Conservation (phyloP, 2,797 vertebrate genomes). For the Diglossa cyanea region DNA sequence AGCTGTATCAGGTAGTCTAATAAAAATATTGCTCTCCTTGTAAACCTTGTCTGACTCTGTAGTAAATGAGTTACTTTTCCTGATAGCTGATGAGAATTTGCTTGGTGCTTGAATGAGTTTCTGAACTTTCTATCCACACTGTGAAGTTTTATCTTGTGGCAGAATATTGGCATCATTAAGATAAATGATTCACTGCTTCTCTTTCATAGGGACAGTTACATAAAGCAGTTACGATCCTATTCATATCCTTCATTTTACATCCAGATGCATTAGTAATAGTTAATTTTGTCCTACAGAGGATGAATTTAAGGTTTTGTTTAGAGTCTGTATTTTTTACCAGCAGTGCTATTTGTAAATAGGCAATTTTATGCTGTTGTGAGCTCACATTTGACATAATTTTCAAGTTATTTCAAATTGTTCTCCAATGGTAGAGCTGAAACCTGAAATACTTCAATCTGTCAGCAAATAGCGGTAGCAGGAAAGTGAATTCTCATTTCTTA, state of each 20-base stretch:
- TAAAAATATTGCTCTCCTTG: slow-evolving; percentile 19
- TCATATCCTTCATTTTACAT: neutral
- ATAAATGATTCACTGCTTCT: neutral
- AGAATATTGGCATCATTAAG: slow-evolving; percentile 1
- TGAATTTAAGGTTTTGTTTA: neutral
- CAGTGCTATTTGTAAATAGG: neutral
- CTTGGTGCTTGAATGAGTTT: neutral
- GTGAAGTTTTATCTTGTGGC: neutral
- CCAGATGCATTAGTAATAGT: neutral
- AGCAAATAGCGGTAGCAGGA: neutral
- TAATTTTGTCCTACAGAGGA: neutral
- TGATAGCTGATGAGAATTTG: neutral
- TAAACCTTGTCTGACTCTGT: slow-evolving; percentile 10
- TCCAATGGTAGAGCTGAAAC: neutral
- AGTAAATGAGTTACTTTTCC: slow-evolving; percentile 29
- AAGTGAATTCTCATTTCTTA: neutral
- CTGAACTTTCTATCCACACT: neutral
- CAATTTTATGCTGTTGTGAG: neutral
- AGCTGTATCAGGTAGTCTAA: neutral
- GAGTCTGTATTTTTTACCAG: neutral
- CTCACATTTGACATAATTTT: neutral
- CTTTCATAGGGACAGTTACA: neutral
- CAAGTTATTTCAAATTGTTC: neutral
- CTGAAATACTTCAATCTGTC: neutral
- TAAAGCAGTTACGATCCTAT: neutral